These are phyloP conservation scores for Digitonthophagus gazella DNA, from an alignment of 2,888 invertebrate genomes.

Conservation along the genomic window DNA sequence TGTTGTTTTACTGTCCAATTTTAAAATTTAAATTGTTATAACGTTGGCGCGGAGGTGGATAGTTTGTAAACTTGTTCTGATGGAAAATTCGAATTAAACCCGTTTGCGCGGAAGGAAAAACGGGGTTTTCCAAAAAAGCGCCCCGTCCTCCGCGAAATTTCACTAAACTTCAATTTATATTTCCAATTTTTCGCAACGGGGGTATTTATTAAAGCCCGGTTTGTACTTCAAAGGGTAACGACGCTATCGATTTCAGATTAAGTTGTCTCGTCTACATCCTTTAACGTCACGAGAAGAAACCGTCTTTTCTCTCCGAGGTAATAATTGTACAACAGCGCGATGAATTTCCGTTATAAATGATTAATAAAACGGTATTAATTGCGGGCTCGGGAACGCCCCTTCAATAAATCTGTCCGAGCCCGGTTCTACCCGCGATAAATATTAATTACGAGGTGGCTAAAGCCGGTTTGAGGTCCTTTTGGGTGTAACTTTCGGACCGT, in stretches of 20 bases:
- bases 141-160: no score
- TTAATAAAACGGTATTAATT: conserved; percentile 15
- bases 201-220: no score
- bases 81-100: not conserved
- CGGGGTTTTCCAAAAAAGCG: not conserved
- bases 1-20: not conserved
- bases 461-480: not conserved
- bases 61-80: not conserved
- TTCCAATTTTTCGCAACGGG: not conserved
- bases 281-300: no score
- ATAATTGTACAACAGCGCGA: conserved; percentile 6
- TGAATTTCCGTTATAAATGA: conserved; percentile 9
- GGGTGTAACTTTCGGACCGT: not conserved
- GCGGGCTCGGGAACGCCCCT: conserved; percentile 2
- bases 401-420: not conserved
- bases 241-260: no score
- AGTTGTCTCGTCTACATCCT: no score
- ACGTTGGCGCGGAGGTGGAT: not conserved
- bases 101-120: not conserved
- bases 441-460: conserved; percentile 6
- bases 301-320: no score
- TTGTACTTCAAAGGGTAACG: no score
- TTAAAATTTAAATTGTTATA: not conserved
- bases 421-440: conserved; percentile 14
- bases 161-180: not conserved